These are phyloP conservation scores for Phylloscopus trochiloides DNA, from an alignment of 2,113 vertebrate species.

Conservation along the genomic window DNA sequence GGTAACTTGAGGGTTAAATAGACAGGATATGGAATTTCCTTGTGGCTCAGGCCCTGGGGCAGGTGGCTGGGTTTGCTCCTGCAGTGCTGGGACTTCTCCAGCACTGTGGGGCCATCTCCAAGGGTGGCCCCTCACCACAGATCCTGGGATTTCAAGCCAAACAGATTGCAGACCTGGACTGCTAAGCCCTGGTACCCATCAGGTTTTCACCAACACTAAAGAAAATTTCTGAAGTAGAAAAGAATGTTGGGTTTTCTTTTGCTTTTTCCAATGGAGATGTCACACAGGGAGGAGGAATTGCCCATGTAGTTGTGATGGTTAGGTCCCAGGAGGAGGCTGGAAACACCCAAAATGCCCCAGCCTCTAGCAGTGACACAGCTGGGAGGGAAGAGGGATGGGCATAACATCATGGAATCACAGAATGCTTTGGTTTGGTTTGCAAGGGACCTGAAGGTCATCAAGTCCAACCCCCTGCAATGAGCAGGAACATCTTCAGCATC, in stretches of 20 bases:
- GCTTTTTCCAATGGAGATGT: background rate
- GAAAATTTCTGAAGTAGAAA: background rate
- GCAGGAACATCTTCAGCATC: background rate
- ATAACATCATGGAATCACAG: background rate
- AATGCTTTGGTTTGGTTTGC: background rate
- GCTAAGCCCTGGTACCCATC: background rate
- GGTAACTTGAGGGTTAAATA: background rate
- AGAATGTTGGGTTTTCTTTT: background rate
- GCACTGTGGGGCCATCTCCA: background rate
- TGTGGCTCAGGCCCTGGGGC: background rate
- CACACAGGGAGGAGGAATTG: background rate
- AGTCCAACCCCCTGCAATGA: background rate
- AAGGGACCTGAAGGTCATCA: background rate
- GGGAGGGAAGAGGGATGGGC: background rate
- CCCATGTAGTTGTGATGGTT: background rate
- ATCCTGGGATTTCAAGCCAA: background rate
- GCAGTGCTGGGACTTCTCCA: background rate
- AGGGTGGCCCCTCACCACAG: background rate
- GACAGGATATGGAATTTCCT: background rate
- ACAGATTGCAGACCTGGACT: fast-evolving
- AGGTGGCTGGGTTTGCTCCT: background rate
- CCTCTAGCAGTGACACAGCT: background rate
- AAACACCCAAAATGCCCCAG: background rate
- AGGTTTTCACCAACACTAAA: background rate
- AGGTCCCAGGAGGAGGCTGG: background rate